Base-by-base conservation (phyloP, 2,888 invertebrate species). In the Apamea monoglypha region DNA sequence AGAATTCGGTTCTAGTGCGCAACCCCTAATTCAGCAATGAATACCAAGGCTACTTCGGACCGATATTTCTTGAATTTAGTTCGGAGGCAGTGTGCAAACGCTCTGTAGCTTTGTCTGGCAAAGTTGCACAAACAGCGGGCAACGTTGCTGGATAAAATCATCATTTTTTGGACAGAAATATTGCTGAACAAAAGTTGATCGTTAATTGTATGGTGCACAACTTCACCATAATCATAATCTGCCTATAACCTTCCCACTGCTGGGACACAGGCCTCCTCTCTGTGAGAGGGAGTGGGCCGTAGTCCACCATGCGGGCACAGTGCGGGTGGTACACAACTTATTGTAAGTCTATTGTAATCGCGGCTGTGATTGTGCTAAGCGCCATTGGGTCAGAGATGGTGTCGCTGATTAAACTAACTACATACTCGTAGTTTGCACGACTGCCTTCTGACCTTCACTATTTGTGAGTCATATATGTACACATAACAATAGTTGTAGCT, bases 381-480 rank as follows among this genome's bases (percentile, higher is more conserved):
- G 16, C 12, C 32, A 29, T 66, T 67, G 21, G 21, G 0, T 18
- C 53, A 32, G 44, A 32, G 44, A 53, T 44, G 32, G n/a, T 6
- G 18, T 0, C 29, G 8, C 63, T 32, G 7, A 56, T 66, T 32
- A 53, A 29, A 36, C 53, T 47, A 56, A 77, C 18, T 29, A 59
- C 32, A 53, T 29, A n/a, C n/a, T n/a, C n/a, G n/a, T n/a, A 25
- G 16, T 21, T 36, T 47, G 18, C 68, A 80, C 32, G 53, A 44
- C 7, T 25, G 18, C 53, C 32, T 56, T 63, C n/a, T 53, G 32
- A 67, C 56, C 67, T 80, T 79, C 53, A 64, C 0, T 18, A 16
- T 7, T 16, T 80, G 16, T 44, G 77, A 67, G 32, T 78, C 80
- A 67, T 32, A 47, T 47, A 44, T 12, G 10, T 1, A n/a, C n/a